Percentiles rank a stretch among this genome's conserved stretches.
Evolutionary conservation across 2,113 vertebrate genomes (phyloP).

Genomic region (Hydrochoerus hydrochaeris): DNA sequence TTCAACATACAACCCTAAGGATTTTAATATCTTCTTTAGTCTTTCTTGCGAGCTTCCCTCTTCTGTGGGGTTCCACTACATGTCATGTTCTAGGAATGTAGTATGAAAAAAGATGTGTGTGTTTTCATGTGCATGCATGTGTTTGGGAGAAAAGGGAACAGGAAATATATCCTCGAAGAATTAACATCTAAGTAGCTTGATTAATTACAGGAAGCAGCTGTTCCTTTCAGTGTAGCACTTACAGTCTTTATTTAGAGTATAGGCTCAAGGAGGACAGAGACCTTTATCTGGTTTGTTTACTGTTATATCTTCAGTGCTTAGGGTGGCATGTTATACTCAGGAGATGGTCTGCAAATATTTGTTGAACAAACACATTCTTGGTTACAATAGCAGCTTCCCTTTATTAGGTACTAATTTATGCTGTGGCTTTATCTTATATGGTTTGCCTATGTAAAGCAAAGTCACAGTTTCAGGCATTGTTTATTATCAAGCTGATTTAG

Average conservation of each 20-base stretch:
- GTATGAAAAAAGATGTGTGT: background rate
- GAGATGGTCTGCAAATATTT: background rate
- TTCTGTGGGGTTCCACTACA: background rate
- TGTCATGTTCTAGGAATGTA: background rate
- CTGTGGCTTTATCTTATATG: background rate
- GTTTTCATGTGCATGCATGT: too few species aligned
- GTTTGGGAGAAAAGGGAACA: background rate
- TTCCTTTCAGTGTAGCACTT: background rate
- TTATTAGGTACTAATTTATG: background rate
- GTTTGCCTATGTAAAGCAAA: background rate
- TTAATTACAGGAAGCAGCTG: background rate
- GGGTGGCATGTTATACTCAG: background rate
- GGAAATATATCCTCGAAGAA: background rate
- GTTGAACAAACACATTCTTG: background rate
- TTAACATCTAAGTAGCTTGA: background rate
- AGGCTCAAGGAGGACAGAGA: background rate
- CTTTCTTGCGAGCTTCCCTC: background rate
- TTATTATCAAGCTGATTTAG: background rate
- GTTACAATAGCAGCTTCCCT: background rate
- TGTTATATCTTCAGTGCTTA: background rate
- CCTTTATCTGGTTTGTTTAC: background rate
- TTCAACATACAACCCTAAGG: background rate
- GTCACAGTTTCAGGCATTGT: background rate
- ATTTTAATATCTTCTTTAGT: constrained; percentile 21
- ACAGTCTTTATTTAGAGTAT: background rate